These are phyloP conservation scores for Octodonta nipae DNA, from an alignment of 2,888 invertebrate species.

Conservation along the genomic window DNA sequence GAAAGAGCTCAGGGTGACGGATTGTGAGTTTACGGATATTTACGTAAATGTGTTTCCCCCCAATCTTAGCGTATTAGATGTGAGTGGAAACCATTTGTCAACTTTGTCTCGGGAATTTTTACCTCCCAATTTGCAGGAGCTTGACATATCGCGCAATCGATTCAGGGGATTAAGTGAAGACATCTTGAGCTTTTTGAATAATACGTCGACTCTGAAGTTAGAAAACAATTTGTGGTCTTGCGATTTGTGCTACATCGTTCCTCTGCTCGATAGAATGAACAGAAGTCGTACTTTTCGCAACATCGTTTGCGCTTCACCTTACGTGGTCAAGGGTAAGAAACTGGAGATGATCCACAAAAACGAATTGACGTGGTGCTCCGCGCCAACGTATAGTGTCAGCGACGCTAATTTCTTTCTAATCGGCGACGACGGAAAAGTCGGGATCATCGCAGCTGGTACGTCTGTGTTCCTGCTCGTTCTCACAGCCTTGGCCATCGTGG, in stretches of 20 bases:
- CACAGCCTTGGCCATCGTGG: constrained; percentile 34
- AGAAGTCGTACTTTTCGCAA: constrained; percentile 40
- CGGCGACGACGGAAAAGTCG: constrained; percentile 43
- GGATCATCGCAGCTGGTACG: constrained; percentile 41
- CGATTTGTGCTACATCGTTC: constrained; percentile 50
- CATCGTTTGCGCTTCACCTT: constrained; percentile 46
- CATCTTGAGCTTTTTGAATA: constrained; percentile 31
- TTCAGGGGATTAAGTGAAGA: constrained; percentile 48
- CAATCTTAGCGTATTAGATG: constrained; percentile 45
- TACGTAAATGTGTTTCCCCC: constrained; percentile 44
- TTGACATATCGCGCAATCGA: constrained; percentile 62
- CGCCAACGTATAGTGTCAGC: constrained; percentile 41
- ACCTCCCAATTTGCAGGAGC: constrained; percentile 43
- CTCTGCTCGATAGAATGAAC: constrained; percentile 46
- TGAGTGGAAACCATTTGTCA: constrained; percentile 57
- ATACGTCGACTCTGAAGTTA: constrained; percentile 32
- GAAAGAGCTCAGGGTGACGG: constrained; percentile 44
- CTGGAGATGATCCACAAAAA: constrained; percentile 32
- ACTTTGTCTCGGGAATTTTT: constrained; percentile 41
- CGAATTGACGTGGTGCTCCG: constrained; percentile 40
- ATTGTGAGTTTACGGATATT: constrained; percentile 45
- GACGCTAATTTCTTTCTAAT: constrained; percentile 35
- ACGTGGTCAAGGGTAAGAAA: constrained; percentile 41
- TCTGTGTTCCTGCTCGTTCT: constrained; percentile 43
- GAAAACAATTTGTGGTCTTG: constrained; percentile 55